Percentiles rank a stretch among this genome's conserved stretches.
phyloP scores from a whole-genome alignment of 1,140 invertebrate species.

The Idris sp. region DNA sequence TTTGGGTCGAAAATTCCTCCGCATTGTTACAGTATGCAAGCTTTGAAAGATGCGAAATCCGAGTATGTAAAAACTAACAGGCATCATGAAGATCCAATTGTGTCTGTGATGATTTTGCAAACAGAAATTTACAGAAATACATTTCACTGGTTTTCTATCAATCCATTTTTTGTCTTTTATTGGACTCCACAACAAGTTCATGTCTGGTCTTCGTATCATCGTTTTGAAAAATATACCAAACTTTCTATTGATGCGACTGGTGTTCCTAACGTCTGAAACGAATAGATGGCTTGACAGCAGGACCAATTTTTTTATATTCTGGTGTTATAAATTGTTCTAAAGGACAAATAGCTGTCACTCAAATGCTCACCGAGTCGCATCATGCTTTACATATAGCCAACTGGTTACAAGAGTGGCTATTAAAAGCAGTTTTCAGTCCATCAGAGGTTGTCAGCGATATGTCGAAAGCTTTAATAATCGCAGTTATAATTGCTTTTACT shows the following conservation, averaged over 20 bases:
- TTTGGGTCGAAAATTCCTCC: conserved; percentile 3
- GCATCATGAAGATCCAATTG: background rate
- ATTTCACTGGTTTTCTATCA: background rate
- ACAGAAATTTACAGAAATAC: background rate
- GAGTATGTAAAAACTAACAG: background rate
- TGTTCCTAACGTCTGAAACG: background rate
- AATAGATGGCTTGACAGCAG: background rate
- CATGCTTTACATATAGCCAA: conserved; percentile 13
- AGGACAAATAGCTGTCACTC: conserved; percentile 10
- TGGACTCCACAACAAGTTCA: conserved; percentile 2
- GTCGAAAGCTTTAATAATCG: conserved; percentile 16
- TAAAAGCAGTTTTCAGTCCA: background rate
- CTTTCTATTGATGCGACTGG: conserved; percentile 27
- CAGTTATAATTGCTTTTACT: conserved; percentile 5
- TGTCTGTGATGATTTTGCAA: background rate
- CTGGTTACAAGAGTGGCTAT: conserved; percentile 18
- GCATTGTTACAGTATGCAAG: background rate
- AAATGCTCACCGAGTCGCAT: conserved; percentile 24
- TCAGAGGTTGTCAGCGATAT: conserved; percentile 11
- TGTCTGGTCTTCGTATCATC: conserved; percentile 1
- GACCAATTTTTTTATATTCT: conserved; percentile 18
- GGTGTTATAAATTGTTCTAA: conserved; percentile 7
- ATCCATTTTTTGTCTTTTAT: conserved; percentile 3
- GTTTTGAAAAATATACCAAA: conserved; percentile 1
- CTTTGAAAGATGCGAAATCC: conserved; percentile 1